These are phyloP conservation scores for Streptopelia turtur DNA, from an alignment of 2,797 vertebrate genomes.

Conservation along the genomic window DNA sequence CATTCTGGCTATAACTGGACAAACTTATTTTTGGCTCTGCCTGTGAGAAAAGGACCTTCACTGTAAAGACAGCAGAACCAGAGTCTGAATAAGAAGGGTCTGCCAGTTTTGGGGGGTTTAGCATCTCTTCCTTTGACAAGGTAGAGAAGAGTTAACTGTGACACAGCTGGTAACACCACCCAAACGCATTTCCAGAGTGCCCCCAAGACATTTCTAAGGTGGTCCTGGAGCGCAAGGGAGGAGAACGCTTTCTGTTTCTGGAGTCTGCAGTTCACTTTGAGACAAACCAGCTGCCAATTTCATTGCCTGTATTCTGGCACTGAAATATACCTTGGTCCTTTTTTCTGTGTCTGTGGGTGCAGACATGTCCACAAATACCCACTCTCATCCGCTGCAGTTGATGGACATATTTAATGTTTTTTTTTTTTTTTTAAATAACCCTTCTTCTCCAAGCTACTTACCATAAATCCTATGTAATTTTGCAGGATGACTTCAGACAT, in stretches of 20 bases:
- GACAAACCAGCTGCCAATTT: neutral
- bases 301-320: neutral
- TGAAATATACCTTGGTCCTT: neutral
- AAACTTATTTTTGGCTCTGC: neutral
- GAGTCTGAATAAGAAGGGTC: neutral
- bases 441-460: neutral
- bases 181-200: neutral
- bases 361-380: neutral
- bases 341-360: neutral
- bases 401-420: neutral
- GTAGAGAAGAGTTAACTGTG: neutral
- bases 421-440: neutral
- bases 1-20: neutral
- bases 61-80: neutral
- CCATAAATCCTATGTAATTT: neutral
- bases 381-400: neutral
- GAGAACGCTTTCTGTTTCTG: neutral
- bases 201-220: neutral
- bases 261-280: neutral
- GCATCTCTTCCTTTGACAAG: neutral
- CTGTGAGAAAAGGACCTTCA: neutral
- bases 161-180: neutral
- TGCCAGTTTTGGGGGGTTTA: neutral
- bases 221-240: neutral
- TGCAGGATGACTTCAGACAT: neutral